Conservation (phyloP, 64 coral and sea anemone species). For the Acropora yongei region DNA sequence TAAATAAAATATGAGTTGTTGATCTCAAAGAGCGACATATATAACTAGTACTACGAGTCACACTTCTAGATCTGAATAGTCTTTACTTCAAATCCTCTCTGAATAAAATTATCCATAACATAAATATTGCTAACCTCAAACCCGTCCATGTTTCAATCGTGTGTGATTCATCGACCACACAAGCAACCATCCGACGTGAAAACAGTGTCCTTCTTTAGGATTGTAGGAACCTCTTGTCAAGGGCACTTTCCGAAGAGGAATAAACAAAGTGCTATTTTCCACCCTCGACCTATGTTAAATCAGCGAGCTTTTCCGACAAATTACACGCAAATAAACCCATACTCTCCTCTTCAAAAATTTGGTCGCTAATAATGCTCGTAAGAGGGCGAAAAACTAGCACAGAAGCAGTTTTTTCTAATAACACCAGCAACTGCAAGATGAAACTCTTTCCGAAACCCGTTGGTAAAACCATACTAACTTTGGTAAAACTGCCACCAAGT, state of each 20-base stretch:
- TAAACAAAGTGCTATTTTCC: constrained; percentile 32
- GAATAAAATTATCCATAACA: not conserved
- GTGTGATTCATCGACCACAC: constrained; percentile 68
- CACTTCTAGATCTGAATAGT: not conserved
- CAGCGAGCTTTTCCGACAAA: too few species aligned
- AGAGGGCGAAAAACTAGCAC: not conserved
- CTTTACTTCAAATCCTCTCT: not conserved
- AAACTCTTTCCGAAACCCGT: not conserved
- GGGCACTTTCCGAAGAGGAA: constrained; percentile 58
- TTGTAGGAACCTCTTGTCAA: constrained; percentile 43
- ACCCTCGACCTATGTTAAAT: too few species aligned
- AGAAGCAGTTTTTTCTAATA: too few species aligned
- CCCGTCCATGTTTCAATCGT: constrained; percentile 60
- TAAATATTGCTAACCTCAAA: constrained; percentile 35
- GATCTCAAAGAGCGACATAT: not conserved
- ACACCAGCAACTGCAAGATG: not conserved
- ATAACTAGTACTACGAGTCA: not conserved
- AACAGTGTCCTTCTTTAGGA: constrained; percentile 18
- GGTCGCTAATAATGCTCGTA: not conserved
- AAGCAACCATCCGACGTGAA: constrained; percentile 24
- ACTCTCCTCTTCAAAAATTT: not conserved
- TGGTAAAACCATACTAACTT: too few species aligned
- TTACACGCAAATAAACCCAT: not conserved
- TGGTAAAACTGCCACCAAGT: too few species aligned
- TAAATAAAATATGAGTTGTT: not conserved